phyloP scores from a whole-genome alignment of 2,888 invertebrate species.

The Dinocampus coccinellae region DNA sequence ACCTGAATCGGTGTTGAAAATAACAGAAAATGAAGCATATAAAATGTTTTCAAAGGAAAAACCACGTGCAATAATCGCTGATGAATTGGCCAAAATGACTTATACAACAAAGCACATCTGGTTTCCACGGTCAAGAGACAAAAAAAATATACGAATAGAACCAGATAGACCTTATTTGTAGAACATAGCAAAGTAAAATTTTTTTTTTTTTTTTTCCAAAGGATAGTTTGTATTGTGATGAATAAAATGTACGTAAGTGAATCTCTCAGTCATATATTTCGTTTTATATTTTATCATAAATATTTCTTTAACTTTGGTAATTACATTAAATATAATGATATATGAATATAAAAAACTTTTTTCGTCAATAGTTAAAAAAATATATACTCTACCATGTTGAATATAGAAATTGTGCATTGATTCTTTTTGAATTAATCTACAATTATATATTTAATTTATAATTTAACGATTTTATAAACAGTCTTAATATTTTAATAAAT shows the following conservation, averaged over 20 bases:
- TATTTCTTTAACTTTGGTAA: neutral
- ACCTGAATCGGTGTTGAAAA: constrained; percentile 72
- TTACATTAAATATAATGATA: neutral
- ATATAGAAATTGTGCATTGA: neutral
- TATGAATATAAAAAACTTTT: neutral
- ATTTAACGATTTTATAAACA: neutral
- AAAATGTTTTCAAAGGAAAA: constrained; percentile 76
- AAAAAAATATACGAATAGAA: constrained; percentile 77
- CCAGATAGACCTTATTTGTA: constrained; percentile 83
- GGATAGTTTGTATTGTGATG: neutral
- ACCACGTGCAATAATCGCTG: constrained; percentile 75
- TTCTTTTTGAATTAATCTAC: neutral
- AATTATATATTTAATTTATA: neutral
- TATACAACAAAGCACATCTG: constrained; percentile 86
- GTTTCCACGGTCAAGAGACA: constrained; percentile 82
- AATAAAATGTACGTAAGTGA: neutral
- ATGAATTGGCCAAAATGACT: constrained; percentile 82
- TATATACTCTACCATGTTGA: neutral
- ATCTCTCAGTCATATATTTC: neutral
- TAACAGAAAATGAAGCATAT: constrained; percentile 69
- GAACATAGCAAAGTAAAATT: constrained; percentile 38
- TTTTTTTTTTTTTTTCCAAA: neutral
- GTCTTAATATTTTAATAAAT: neutral
- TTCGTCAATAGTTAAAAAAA: neutral
- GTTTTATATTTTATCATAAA: neutral